These are phyloP conservation scores for Callyntrura sp. DNA, from an alignment of 2,888 invertebrate genomes.

Conservation along the genomic window DNA sequence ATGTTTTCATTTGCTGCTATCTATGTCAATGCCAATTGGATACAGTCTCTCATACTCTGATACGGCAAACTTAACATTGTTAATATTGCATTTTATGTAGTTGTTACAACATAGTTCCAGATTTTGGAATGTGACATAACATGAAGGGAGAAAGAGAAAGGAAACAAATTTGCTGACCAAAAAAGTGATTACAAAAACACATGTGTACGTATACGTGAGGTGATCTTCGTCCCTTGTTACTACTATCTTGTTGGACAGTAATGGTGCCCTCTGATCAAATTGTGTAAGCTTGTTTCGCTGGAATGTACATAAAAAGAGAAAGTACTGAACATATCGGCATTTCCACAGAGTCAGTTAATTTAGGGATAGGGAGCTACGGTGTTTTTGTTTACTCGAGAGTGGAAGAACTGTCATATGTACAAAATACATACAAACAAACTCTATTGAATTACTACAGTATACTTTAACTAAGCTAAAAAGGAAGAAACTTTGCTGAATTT, in stretches of 20 bases:
- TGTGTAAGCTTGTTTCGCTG: not conserved
- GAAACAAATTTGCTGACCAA: constrained; percentile 43
- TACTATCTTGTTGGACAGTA: constrained; percentile 9
- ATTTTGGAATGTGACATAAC: not conserved
- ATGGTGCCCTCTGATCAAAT: constrained; percentile 11
- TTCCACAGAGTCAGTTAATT: constrained; percentile 37
- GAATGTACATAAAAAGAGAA: not conserved
- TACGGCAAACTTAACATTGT: not conserved
- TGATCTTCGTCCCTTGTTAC: not conserved
- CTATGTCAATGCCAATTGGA: too few relatives aligned
- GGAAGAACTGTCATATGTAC: constrained; percentile 27
- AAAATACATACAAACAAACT: not conserved
- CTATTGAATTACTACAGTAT: not conserved
- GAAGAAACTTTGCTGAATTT: too few relatives aligned
- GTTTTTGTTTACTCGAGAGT: constrained; percentile 4
- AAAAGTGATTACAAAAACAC: constrained; percentile 21
- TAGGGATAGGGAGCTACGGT: not conserved
- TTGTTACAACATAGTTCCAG: not conserved
- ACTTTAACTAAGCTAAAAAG: not conserved
- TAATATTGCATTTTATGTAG: not conserved
- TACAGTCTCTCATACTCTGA: too few relatives aligned
- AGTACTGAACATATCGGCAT: constrained; percentile 1
- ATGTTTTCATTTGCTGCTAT: too few relatives aligned
- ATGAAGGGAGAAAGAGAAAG: not conserved
- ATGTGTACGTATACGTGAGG: constrained; percentile 30